phyloP scores from a whole-genome alignment of 2,797 vertebrate species.

The Rhynchotus rufescens region DNA sequence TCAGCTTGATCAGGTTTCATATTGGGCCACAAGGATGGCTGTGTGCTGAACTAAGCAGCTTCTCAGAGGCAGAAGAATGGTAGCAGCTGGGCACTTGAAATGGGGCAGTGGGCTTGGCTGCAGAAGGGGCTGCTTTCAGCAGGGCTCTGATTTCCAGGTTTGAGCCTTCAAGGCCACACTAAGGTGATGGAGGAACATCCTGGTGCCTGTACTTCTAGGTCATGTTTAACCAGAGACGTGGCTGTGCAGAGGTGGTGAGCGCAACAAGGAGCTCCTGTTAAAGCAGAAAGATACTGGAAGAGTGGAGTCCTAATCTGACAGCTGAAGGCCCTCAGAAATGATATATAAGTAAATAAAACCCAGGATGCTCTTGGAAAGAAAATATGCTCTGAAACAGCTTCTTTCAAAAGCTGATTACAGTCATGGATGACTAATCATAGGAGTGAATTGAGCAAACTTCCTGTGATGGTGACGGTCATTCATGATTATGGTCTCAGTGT shows the following conservation, averaged over 20 bases:
- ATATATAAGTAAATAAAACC: background rate
- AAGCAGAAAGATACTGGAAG: background rate
- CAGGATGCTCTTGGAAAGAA: background rate
- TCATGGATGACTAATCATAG: accelerated
- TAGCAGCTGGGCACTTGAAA: background rate
- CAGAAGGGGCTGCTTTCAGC: background rate
- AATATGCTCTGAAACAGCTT: background rate
- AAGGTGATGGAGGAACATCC: background rate
- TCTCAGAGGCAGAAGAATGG: background rate
- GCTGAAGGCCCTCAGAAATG: background rate
- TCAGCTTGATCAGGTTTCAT: background rate
- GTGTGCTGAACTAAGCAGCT: background rate
- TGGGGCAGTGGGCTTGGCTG: background rate
- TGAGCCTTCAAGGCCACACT: background rate
- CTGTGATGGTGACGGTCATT: background rate
- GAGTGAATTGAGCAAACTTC: background rate
- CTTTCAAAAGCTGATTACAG: background rate
- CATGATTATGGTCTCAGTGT: background rate
- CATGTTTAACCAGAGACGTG: background rate
- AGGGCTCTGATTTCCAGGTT: background rate
- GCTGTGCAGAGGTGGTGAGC: background rate
- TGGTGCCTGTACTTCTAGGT: background rate
- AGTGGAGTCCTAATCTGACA: background rate
- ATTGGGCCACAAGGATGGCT: background rate
- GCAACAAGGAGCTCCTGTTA: background rate